phyloP scores from a whole-genome alignment of 35 echinoderm and acorn worm genomes.

The Apostichopus parvimensis region DNA sequence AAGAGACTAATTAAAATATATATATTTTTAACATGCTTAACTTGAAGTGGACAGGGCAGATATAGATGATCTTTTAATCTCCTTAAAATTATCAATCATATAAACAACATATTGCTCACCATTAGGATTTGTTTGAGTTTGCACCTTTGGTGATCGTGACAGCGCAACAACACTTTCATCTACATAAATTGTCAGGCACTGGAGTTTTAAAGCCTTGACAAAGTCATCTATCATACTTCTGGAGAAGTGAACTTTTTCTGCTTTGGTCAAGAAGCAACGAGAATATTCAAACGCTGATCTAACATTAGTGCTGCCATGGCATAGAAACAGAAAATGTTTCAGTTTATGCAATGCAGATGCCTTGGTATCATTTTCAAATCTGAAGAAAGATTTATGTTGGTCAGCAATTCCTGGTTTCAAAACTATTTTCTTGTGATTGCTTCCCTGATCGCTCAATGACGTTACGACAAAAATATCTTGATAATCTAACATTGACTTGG shows the following conservation, averaged over 20 bases:
- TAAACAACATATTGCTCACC: too few species aligned
- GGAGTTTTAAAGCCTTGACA: not conserved
- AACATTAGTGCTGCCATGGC: not conserved
- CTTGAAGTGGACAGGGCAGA: too few species aligned
- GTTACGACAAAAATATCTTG: not conserved
- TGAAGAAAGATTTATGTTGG: slow-evolving; percentile 17
- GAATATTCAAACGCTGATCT: slow-evolving; percentile 16
- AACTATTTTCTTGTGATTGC: not conserved
- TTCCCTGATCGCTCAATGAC: not conserved
- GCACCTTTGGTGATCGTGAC: not conserved
- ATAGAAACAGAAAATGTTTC: slow-evolving; percentile 25
- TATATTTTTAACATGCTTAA: too few species aligned
- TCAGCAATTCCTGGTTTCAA: not conserved
- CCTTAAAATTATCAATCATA: too few species aligned
- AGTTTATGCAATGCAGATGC: slow-evolving; percentile 15
- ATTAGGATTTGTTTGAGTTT: too few species aligned
- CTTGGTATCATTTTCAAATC: not conserved
- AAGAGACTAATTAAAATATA: too few species aligned
- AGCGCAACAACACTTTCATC: not conserved
- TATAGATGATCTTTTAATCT: too few species aligned
- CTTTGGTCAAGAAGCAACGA: slow-evolving; percentile 15
- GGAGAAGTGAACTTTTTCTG: slow-evolving; percentile 2
- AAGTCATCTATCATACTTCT: not conserved
- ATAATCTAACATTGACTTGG: not conserved
- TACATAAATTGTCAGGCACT: not conserved